phyloP scores from a whole-genome alignment of 1,140 invertebrate genomes.

The Drosophila lacertosa region DNA sequence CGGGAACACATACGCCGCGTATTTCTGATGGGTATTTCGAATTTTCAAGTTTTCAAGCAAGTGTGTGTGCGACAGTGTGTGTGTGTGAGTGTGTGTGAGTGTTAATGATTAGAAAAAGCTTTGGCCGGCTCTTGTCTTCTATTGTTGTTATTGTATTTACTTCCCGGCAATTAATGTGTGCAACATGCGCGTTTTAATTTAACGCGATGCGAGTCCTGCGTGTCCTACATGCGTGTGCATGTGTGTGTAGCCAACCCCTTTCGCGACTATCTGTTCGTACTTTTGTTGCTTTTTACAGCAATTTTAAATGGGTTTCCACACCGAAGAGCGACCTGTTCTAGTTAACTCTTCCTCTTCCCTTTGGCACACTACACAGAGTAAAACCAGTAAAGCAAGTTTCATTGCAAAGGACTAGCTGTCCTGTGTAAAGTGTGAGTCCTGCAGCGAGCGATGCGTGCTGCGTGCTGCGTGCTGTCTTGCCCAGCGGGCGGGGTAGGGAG shows the following conservation, averaged over 20 bases:
- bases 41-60: slow-evolving; percentile 69
- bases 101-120: slow-evolving; percentile 83
- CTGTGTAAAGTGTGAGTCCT: slow-evolving; percentile 35
- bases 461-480: background rate
- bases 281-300: slow-evolving; percentile 74
- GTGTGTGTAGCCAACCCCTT: slow-evolving; percentile 4
- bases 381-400: slow-evolving; percentile 71
- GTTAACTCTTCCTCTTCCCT: background rate
- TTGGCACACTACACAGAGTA: slow-evolving; percentile 60
- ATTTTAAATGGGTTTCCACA: slow-evolving; percentile 75
- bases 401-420: slow-evolving; percentile 1
- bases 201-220: slow-evolving; percentile 58
- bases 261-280: slow-evolving; percentile 39
- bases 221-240: background rate
- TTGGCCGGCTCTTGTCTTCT: slow-evolving; percentile 22
- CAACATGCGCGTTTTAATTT: slow-evolving; percentile 81
- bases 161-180: slow-evolving; percentile 80
- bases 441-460: background rate
- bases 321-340: slow-evolving; percentile 2
- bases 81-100: slow-evolving; percentile 25
- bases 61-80: slow-evolving; percentile 9
- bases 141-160: slow-evolving; percentile 65
- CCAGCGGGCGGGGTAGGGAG: background rate
- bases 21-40: slow-evolving; percentile 83
- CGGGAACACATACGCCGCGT: slow-evolving; percentile 35